Conservation (phyloP, 2,113 vertebrate species). For the Hypomesus transpacificus region DNA sequence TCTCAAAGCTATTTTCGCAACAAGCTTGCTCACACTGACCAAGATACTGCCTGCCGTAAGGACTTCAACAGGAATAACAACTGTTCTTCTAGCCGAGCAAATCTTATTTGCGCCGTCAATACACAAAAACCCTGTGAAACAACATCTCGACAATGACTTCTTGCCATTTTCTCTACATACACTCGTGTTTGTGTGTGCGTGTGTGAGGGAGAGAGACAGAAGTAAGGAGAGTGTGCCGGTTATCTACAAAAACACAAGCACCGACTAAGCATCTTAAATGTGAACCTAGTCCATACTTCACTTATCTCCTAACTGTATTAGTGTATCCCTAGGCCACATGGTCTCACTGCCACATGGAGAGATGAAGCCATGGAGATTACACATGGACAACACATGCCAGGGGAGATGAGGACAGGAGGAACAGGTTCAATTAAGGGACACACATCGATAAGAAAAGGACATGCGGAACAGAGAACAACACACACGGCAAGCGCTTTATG, state of each 20-base stretch:
- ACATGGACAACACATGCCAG: background rate
- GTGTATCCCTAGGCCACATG: constrained; percentile 30
- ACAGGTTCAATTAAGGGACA: constrained; percentile 41
- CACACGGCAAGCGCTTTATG: background rate
- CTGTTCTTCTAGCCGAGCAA: background rate
- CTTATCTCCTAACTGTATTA: constrained; percentile 59
- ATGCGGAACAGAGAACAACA: background rate
- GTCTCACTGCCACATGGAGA: constrained; percentile 14
- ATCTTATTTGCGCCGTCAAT: background rate
- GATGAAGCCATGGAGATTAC: constrained; percentile 33
- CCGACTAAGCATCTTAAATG: constrained; percentile 32
- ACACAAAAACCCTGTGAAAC: constrained; percentile 3
- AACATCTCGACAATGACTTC: background rate
- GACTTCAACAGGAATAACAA: constrained; percentile 10
- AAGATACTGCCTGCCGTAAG: background rate
- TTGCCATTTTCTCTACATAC: background rate
- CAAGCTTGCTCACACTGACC: background rate
- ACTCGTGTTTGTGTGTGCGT: constrained; percentile 7
- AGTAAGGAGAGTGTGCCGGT: background rate
- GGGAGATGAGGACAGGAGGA: constrained; percentile 1
- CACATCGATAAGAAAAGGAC: constrained; percentile 10
- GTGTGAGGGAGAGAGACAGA: background rate
- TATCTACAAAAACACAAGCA: constrained; percentile 45
- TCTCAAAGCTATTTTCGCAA: background rate
- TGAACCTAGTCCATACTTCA: constrained; percentile 31